Evolutionary conservation across 2,797 vertebrate genomes (phyloP).

Genomic region (Euthynnus affinis): DNA sequence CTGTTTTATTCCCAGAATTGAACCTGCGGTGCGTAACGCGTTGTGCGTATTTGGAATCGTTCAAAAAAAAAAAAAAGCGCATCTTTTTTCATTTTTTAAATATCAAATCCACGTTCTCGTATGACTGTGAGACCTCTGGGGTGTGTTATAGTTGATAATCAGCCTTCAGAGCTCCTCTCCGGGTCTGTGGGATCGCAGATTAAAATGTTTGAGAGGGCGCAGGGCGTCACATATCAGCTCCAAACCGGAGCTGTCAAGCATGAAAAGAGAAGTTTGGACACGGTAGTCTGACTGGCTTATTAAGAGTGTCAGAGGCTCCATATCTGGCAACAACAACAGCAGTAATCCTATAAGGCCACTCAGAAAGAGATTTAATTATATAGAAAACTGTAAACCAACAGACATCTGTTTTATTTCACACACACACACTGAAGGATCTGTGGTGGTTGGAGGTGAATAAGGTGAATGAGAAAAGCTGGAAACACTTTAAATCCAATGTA

Average conservation of each 20-base stretch:
- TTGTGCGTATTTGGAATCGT: slow-evolving; percentile 26
- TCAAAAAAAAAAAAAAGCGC: neutral
- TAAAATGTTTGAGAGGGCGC: slow-evolving; percentile 57
- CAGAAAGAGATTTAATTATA: slow-evolving; percentile 14
- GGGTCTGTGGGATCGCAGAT: slow-evolving; percentile 43
- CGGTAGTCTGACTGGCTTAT: slow-evolving; percentile 63
- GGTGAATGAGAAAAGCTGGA: rapidly evolving
- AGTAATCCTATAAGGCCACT: slow-evolving; percentile 30
- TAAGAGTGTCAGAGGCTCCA: slow-evolving; percentile 58
- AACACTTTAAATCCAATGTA: neutral
- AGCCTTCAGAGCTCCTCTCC: neutral
- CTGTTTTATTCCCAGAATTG: neutral
- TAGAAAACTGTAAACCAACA: neutral
- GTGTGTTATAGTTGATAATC: neutral
- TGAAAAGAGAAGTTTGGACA: slow-evolving; percentile 69
- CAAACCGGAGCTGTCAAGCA: slow-evolving; percentile 67
- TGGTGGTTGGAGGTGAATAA: too few species aligned
- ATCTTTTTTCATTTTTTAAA: neutral
- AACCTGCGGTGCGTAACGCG: slow-evolving; percentile 14
- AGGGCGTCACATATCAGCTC: slow-evolving; percentile 46
- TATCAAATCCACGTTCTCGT: neutral
- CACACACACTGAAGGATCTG: neutral
- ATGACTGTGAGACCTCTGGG: neutral
- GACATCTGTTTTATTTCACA: neutral
- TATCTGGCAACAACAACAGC: slow-evolving; percentile 50